Evolutionary conservation across 1,140 invertebrate species (phyloP).

Genomic region (Procambarus virginalis): DNA sequence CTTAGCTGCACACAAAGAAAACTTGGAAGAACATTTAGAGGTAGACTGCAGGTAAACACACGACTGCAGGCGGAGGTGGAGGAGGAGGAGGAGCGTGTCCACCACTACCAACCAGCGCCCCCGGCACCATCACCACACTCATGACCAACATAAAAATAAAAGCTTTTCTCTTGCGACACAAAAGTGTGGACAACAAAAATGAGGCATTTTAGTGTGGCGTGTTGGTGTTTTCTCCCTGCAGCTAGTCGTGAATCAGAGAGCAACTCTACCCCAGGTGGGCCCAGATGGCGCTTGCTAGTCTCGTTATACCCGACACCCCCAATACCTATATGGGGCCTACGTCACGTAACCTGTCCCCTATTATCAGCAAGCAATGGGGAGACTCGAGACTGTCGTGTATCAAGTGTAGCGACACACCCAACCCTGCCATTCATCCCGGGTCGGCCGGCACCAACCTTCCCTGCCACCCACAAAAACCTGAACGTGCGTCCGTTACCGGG

Average conservation of each 20-base stretch:
- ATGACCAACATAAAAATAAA: not conserved
- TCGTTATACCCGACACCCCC: not conserved
- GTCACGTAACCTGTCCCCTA: not conserved
- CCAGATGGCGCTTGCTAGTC: not conserved
- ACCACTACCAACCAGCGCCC: not conserved
- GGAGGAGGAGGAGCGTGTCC: not conserved
- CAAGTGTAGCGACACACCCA: not conserved
- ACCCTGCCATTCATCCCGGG: not conserved
- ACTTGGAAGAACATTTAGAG: no score
- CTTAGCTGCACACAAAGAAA: no score
- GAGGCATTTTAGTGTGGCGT: not conserved
- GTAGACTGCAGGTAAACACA: not conserved
- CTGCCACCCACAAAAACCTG: slow-evolving; percentile 27
- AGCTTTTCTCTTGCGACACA: not conserved
- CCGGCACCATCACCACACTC: not conserved
- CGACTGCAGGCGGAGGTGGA: no score
- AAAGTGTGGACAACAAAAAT: no score
- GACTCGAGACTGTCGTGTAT: not conserved
- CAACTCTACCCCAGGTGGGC: not conserved
- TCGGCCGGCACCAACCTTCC: not conserved
- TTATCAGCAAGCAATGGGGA: not conserved
- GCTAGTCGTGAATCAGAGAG: not conserved
- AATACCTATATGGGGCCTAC: not conserved
- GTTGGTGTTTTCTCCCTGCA: not conserved
- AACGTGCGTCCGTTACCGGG: slow-evolving; percentile 47